Base-by-base conservation (phyloP, 2,888 invertebrate species). In the Tuta absoluta region DNA sequence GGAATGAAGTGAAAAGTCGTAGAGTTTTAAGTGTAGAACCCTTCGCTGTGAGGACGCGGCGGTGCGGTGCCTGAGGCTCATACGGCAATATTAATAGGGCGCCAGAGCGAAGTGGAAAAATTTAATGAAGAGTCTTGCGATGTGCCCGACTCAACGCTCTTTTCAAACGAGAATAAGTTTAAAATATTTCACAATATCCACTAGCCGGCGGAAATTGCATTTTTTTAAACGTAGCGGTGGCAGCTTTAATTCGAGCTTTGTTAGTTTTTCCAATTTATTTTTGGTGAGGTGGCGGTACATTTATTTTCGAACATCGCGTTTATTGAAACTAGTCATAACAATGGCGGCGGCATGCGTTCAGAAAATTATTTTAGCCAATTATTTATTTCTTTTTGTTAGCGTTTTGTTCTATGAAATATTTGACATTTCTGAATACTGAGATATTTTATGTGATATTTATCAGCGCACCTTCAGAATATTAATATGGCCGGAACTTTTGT, bases 51-150 rank as follows among this genome's bases (percentile, higher is more conserved):
- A 23, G 51, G 23, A 14, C 5, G 51, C 24, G 23, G 23, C 19
- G 23, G 24, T 2, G 51, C 24, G 23, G 23, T 23, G 51, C 24
- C 23, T 19, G 19, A 21, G 49, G 49, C 49, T 49, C 51, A 24
- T 23, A 24, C 51, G 51, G 51, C 51, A 24, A 23, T 53, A 23
- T 53, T 53, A 53, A 53, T 53, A 23, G 51, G 51, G 51, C 51
- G 23, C 51, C 51, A 24, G 45, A 45, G 45, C n/a, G 45, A n/a
- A 45, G 51, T 23, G 51, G 51, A 53, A 53, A 53, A 23, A 53
- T 4, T 23, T 53, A 53, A 53, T 53, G 51, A 53, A 53, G 51
- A 53, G 24, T 14, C 23, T 53, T 12, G 51, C 23, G 51, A 53
- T 53, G 51, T 53, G 45, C 45, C 45, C 45, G n/a, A 45, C 45